Evolutionary conservation across 1,140 invertebrate genomes (phyloP), one percentile per base, ranked within the genome.

Genomic region (Zaprionus nigranus): DNA sequence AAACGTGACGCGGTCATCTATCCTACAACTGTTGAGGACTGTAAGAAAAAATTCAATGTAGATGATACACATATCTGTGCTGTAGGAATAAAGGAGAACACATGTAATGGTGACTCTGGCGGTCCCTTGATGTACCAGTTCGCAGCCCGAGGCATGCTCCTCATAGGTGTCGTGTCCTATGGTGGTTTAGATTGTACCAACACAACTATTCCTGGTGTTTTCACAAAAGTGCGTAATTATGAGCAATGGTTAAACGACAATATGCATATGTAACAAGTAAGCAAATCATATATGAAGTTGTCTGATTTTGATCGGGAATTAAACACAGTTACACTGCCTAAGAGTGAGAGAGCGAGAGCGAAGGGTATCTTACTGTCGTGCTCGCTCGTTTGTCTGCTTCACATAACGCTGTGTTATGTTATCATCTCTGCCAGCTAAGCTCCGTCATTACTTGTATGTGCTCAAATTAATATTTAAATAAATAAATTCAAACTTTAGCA

Each of bases 71-170:
- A 22, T 5, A 13, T 51, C 6, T 51, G 46, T 4, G 46, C 46
- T 4, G 11, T 51, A 1, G 17, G 3, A 22, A 2, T 2, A 1
- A 11, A 20, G 3, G 0, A 12, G 46, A 51, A 22, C 12, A 3
- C 46, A 5, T 51, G 46, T 11, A 51, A 24, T 51, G 46, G 46
- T 12, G 46, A 51, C 46, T 51, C 46, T 51, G 46, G 46, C 9
- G 46, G 46, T 5, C 46, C 46, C 1, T 11, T 51, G 0, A 51
- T 51, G 46, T 1, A 13, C 7, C 46, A 51, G 1, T 24, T 51
- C 12, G 0, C 9, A 2, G 11, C 11, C 3, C 3, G 5, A 2
- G 9, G 1, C 6, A 49, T 49, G 46, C 2, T 24, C 4, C 17
- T 51, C 20, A 4, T 22, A 13, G 46, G 46, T 0, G 20, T 51